phyloP scores from a whole-genome alignment of 2,113 vertebrate genomes.

The Ptychochromis oligacanthus region DNA sequence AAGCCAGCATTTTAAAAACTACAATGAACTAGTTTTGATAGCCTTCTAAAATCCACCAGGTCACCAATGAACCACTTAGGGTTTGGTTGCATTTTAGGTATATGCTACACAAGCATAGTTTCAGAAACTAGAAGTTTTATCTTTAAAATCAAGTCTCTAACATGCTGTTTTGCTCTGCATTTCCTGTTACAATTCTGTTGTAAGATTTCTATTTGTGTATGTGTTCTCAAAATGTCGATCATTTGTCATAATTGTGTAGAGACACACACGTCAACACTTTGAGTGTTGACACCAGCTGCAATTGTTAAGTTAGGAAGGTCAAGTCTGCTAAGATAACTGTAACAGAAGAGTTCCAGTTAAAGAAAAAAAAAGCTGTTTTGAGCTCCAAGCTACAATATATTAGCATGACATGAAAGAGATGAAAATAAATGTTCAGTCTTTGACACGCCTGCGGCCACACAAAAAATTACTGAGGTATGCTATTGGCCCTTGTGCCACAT shows the following conservation, averaged over 20 bases:
- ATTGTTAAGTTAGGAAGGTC: background rate
- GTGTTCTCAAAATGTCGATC: background rate
- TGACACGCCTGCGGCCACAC: too few relatives aligned
- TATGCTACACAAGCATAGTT: background rate
- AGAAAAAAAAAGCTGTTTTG: too few relatives aligned
- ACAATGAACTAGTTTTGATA: background rate
- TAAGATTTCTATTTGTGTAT: background rate
- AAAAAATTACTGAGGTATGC: too few relatives aligned
- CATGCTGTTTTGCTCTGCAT: background rate
- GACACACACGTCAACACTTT: background rate
- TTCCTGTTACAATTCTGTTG: background rate
- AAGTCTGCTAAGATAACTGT: background rate
- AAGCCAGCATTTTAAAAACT: background rate
- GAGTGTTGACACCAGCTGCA: background rate
- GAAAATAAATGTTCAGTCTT: too few relatives aligned
- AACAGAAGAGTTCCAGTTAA: too few relatives aligned
- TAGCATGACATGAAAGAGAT: too few relatives aligned
- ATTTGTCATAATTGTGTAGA: background rate
- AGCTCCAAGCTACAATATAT: too few relatives aligned
- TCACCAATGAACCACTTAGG: background rate
- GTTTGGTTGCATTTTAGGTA: background rate
- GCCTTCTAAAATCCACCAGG: background rate
- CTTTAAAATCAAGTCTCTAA: background rate
- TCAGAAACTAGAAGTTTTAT: too few relatives aligned
- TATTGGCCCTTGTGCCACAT: too few relatives aligned